Evolutionary conservation across 2,797 vertebrate genomes (phyloP), one percentile per base, ranked within the genome.

Genomic region (Babyrousa celebensis): DNA sequence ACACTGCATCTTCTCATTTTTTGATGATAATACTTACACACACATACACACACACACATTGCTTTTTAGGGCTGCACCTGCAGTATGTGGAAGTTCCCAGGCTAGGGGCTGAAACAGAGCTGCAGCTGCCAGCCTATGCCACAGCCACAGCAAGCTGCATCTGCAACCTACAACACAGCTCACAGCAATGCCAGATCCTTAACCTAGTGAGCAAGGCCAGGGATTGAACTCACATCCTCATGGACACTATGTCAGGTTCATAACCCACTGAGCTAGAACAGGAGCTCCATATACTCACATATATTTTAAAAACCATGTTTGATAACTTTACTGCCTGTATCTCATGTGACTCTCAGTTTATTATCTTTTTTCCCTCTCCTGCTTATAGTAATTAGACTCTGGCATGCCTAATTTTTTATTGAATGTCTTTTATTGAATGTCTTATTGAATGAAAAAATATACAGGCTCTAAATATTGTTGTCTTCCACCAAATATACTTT

Each of bases 381-480:
- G 3, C 25, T 63, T 82, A 71, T 62, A 70, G 16, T 52, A 62
- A 72, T 36, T 52, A 88, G 65, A 27, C 16, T 43, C 36, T 82
- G 56, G 3, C 6, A 72, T 40, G 1, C 23, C 54, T 78, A 68
- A 21, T 48, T 78, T 85, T 68, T 87, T 40, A 40, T 65, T 36
- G 54, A 52, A 40, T 72, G 23, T 93, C 72, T 88, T 88, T 65
- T n/a, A n/a, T n/a, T n/a, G n/a, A n/a, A n/a, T n/a, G n/a, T n/a
- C n/a, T n/a, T n/a, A n/a, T n/a, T n/a, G n/a, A n/a, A 58, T 43
- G 32, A 74, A 93, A 63, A 48, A 82, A 7, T 10, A 18, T 15
- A 72, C 0, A 82, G n/a, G 15, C 25, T 58, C 16, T 56, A 40
- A 23, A 54, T 54, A 80, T 56, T 20, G 8, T 56, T 74, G n/a